Evolutionary conservation across 2,113 vertebrate genomes (phyloP).

Genomic region (Gopherus flavomarginatus): DNA sequence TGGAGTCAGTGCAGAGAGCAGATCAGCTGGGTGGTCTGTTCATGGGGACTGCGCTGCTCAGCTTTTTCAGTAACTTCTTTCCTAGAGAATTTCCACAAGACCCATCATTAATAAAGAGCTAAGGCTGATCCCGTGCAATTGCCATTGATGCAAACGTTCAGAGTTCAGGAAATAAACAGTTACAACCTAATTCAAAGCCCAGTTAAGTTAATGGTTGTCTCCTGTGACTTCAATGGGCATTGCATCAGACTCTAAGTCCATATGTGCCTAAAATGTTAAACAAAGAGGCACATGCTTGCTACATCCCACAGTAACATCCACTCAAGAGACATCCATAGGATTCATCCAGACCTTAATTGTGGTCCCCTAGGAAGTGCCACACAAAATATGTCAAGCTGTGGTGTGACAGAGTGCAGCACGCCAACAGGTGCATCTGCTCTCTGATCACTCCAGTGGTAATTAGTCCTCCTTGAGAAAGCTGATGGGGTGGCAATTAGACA

Average conservation of each 20-base stretch:
- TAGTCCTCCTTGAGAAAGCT: neutral
- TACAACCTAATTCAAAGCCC: neutral
- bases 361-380: neutral
- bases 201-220: rapidly evolving
- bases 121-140: rapidly evolving
- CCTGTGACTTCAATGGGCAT: neutral
- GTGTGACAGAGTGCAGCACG: neutral
- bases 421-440: neutral
- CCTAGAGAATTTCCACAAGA: neutral
- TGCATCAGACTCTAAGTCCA: too few species aligned
- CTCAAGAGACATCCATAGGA: rapidly evolving
- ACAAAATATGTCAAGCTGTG: neutral
- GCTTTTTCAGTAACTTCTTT: neutral
- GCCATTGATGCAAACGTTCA: rapidly evolving
- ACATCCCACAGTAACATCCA: rapidly evolving
- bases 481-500: neutral
- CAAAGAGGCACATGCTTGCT: rapidly evolving
- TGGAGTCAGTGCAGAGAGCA: neutral
- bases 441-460: neutral
- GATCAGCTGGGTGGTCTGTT: neutral
- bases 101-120: neutral
- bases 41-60: neutral
- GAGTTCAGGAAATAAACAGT: neutral
- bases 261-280: rapidly evolving
- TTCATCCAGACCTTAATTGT: neutral